Conservation (phyloP, 2,888 invertebrate species). For the Drepanosiphum platanoidis region DNA sequence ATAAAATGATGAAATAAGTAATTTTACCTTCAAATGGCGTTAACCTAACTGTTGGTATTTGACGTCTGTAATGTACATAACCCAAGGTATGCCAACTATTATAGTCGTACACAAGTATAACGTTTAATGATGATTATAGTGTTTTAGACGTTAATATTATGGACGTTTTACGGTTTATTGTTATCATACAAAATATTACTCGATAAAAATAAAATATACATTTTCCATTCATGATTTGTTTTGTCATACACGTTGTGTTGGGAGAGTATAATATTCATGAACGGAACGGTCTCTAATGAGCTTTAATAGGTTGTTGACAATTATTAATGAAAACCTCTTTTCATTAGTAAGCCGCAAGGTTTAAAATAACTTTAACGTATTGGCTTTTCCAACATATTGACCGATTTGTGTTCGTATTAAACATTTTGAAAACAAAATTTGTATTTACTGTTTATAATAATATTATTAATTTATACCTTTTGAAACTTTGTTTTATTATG, state of each 20-base stretch:
- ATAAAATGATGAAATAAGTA: conserved; percentile 9
- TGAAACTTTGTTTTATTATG: not conserved
- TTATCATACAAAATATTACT: conserved; percentile 9
- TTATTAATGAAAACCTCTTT: not conserved
- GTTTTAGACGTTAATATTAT: conserved; percentile 3
- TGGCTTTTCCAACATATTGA: not conserved
- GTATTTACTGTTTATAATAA: no score
- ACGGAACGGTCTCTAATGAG: not conserved
- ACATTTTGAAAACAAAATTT: no score
- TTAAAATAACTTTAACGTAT: not conserved
- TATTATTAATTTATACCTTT: no score
- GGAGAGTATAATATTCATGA: not conserved
- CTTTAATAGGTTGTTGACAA: not conserved
- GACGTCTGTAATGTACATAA: not conserved
- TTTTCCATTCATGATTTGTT: conserved; percentile 13
- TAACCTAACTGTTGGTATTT: not conserved
- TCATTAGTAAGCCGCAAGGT: no score
- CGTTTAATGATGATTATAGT: not conserved
- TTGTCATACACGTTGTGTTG: not conserved
- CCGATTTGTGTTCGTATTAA: no score
- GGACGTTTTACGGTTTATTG: not conserved
- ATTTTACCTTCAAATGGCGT: conserved; percentile 19
- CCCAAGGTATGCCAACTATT: not conserved
- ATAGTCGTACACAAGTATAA: not conserved
- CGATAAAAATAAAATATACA: not conserved